These are phyloP conservation scores for Noctua pronuba DNA, from an alignment of 2,888 invertebrate genomes.

Conservation along the genomic window DNA sequence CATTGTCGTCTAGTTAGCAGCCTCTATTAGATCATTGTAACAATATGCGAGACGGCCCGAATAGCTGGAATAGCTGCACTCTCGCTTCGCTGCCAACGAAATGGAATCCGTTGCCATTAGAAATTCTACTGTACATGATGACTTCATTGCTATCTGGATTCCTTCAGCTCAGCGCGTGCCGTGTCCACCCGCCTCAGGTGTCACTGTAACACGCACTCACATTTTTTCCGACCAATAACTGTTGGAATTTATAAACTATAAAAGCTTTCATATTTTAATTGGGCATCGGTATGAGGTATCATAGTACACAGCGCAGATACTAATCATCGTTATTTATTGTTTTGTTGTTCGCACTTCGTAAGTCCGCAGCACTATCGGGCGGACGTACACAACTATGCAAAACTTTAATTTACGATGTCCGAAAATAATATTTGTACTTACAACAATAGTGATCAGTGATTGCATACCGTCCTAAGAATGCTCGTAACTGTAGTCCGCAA, in stretches of 20 bases:
- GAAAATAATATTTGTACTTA: constrained; percentile 76
- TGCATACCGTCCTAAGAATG: constrained; percentile 84
- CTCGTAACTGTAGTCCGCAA: constrained; percentile 88
- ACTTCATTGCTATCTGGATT: constrained; percentile 86
- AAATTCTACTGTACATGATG: constrained; percentile 87
- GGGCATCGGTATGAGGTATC: constrained; percentile 21
- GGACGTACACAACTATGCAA: constrained; percentile 56
- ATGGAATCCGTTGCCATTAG: constrained; percentile 88
- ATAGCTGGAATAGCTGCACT: constrained; percentile 85
- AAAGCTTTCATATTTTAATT: constrained; percentile 62
- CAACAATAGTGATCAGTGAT: constrained; percentile 83
- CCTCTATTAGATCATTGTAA: constrained; percentile 75
- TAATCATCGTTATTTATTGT: constrained; percentile 45
- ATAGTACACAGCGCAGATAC: constrained; percentile 27
- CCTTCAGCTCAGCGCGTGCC: constrained; percentile 78
- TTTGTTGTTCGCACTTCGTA: constrained; percentile 40
- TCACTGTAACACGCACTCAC: constrained; percentile 75
- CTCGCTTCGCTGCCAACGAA: constrained; percentile 88
- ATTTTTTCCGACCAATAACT: constrained; percentile 70
- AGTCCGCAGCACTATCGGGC: constrained; percentile 32
- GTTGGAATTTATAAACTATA: constrained; percentile 69
- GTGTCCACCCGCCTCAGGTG: constrained; percentile 68
- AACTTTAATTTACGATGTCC: constrained; percentile 71
- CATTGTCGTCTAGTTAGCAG: constrained; percentile 55
- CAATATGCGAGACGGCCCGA: constrained; percentile 82